Percentiles rank a stretch among this genome's conserved stretches.
These are phyloP conservation scores for Cyanoramphus novaezelandiae DNA, from an alignment of 2,113 vertebrate species.

Conservation along the genomic window DNA sequence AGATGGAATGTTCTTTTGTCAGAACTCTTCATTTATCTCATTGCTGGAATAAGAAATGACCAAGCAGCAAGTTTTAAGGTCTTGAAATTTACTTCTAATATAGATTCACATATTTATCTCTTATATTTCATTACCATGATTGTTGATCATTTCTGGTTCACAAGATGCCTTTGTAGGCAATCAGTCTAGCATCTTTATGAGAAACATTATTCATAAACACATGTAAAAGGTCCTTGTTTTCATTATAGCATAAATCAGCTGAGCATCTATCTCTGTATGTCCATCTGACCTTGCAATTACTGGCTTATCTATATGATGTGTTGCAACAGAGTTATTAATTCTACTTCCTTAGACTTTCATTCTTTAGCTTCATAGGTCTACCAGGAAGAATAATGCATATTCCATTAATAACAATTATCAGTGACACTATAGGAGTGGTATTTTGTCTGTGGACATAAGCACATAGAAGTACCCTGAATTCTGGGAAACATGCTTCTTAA, in stretches of 20 bases:
- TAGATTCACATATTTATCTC: constrained; percentile 64
- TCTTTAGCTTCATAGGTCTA: constrained; percentile 50
- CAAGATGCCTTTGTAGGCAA: constrained; percentile 56
- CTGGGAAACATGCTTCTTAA: neutral
- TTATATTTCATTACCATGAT: constrained; percentile 71
- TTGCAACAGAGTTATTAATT: constrained; percentile 70
- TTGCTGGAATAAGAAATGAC: constrained; percentile 52
- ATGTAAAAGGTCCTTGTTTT: constrained; percentile 66
- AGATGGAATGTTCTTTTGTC: neutral
- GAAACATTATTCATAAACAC: constrained; percentile 72
- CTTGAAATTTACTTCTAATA: constrained; percentile 64
- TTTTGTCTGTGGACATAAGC: neutral
- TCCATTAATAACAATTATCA: constrained; percentile 70
- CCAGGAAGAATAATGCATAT: constrained; percentile 13
- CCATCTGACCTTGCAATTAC: constrained; percentile 75
- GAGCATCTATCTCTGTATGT: constrained; percentile 60
- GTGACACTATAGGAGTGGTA: neutral
- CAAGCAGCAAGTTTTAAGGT: constrained; percentile 39
- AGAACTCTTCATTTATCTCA: constrained; percentile 43
- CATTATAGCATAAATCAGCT: constrained; percentile 68
- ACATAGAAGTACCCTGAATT: constrained; percentile 14
- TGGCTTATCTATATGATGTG: constrained; percentile 60
- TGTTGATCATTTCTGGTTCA: constrained; percentile 66
- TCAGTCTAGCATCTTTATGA: constrained; percentile 65
- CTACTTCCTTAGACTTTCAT: constrained; percentile 59